These are phyloP conservation scores for Diarsia mendica DNA, from an alignment of 2,888 invertebrate genomes.

Conservation along the genomic window DNA sequence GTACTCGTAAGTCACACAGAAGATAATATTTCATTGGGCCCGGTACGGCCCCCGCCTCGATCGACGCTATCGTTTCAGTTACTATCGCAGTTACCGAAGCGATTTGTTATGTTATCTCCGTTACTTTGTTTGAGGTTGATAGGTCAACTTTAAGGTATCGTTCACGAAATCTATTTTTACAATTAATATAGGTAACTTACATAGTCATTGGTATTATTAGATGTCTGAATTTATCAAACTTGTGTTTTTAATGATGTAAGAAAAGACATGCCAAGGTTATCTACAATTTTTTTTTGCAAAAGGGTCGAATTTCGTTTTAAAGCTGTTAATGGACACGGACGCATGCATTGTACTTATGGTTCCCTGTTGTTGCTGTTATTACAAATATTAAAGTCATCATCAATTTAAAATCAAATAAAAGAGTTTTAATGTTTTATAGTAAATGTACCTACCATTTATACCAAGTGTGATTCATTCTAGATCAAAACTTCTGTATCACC, in stretches of 20 bases:
- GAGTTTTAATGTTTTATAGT: neutral
- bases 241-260: neutral
- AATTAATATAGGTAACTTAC: constrained; percentile 48
- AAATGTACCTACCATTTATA: neutral
- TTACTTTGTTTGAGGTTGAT: constrained; percentile 86
- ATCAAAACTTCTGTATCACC: neutral
- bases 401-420: neutral
- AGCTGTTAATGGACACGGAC: neutral
- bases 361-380: neutral
- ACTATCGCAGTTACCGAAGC: constrained; percentile 84
- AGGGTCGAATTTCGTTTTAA: neutral
- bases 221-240: neutral
- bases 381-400: neutral
- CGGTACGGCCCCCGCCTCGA: constrained; percentile 71
- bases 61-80: constrained; percentile 82
- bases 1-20: constrained; percentile 82
- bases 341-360: too few relatives aligned
- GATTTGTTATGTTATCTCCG: constrained; percentile 88
- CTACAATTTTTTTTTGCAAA: neutral
- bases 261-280: neutral
- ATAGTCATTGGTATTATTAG: constrained; percentile 20
- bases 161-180: constrained; percentile 74
- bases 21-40: constrained; percentile 86
- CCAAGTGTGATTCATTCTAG: neutral
- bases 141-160: constrained; percentile 85